Evolutionary conservation across 2,888 invertebrate genomes (phyloP), one percentile per base, ranked within the genome.

Genomic region (Cantharis rufa): DNA sequence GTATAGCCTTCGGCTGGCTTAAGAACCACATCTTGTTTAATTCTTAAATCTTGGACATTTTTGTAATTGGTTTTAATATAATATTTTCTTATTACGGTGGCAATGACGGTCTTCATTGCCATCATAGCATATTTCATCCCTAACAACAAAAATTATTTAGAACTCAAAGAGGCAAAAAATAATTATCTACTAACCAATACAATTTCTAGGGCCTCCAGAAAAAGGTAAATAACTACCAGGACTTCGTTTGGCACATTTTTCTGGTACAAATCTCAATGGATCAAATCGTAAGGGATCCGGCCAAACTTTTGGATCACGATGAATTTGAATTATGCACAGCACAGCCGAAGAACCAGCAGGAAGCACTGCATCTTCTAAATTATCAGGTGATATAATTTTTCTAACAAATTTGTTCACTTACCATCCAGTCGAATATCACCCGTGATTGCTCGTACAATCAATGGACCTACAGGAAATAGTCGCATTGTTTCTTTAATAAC

Each of bases 391-490:
- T 48, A 48, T 48, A 1, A 48, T 48, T 13, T 48, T 4, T n/a
- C 13, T 5, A 13, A n/a, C 1, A 4, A 1, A 48, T 5, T 5
- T 48, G 1, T 48, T n/a, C 9, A 21, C 24, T 32, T 72, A 64
- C 74, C 63, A 66, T 24, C 74, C 32, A 80, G 16, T 66, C 77
- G 18, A 16, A 72, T 63, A 15, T 76, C 77, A 15, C 74, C 24
- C 10, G 75, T 73, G 16, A 79, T 62, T 16, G 80, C 69, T 62
- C 78, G 61, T 2, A 77, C 76, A n/a, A 80, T 68, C 62, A 73
- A 13, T 21, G 83, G 89, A 82, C 85, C 74, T 4, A 76, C 70
- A 10, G 78, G 80, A 81, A 66, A 66, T 5, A 66, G 3, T 66
- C 64, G 13, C 64, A 66, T 66, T 10, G 64, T 66, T 24, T 66